phyloP scores from a whole-genome alignment of 2,113 vertebrate species.

The Corythornis cristatus region DNA sequence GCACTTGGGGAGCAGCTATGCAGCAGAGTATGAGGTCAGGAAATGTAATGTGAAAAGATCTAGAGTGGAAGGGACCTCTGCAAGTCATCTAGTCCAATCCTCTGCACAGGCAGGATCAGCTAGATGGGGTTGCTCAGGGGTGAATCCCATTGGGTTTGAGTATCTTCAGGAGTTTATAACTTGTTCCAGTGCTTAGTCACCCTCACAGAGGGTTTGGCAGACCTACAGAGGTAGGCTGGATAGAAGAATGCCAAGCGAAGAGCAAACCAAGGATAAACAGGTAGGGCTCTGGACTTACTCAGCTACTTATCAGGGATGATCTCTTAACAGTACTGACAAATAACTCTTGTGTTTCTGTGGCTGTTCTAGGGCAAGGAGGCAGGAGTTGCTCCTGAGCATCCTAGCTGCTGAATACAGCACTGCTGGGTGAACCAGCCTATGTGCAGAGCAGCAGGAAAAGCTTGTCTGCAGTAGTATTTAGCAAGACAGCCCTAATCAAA shows the following conservation, averaged over 20 bases:
- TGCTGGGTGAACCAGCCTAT: neutral
- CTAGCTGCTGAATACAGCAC: neutral
- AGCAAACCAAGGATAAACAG: neutral
- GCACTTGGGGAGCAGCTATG: neutral
- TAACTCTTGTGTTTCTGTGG: rapidly evolving
- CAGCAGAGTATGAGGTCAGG: neutral
- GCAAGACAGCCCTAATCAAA: neutral
- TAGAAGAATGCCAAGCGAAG: neutral
- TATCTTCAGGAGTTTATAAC: rapidly evolving
- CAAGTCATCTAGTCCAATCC: neutral
- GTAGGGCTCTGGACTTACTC: neutral
- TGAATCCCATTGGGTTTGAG: no score
- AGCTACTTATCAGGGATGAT: neutral
- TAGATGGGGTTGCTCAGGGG: neutral
- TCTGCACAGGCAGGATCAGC: neutral
- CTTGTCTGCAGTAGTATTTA: neutral
- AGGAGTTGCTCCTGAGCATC: neutral
- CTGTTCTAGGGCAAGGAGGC: neutral
- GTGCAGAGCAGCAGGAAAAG: neutral
- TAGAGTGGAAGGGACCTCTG: neutral
- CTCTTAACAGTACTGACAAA: neutral
- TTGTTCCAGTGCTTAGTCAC: neutral
- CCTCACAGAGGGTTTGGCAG: neutral
- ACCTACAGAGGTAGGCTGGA: neutral
- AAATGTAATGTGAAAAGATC: neutral